These are phyloP conservation scores for Oreochromis aureus DNA, from an alignment of 2,113 vertebrate genomes.

Conservation along the genomic window DNA sequence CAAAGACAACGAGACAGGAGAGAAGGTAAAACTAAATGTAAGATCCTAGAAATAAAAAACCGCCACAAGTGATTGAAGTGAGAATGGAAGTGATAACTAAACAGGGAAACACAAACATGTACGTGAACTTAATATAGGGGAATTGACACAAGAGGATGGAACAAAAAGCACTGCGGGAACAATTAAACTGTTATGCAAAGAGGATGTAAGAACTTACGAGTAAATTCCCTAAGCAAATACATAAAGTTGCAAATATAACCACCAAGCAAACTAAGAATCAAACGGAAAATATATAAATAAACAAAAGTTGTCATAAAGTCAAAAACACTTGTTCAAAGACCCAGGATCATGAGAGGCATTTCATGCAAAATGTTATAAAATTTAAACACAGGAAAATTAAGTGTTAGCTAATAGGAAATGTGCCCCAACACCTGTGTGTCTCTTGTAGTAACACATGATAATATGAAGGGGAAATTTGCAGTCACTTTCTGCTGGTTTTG, in stretches of 20 bases:
- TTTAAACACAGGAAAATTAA: background rate
- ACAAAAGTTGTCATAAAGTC: background rate
- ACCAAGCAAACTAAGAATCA: background rate
- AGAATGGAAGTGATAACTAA: background rate
- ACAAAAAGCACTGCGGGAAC: background rate
- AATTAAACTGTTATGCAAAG: background rate
- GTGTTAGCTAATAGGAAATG: background rate
- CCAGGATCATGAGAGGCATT: background rate
- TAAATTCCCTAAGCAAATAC: background rate
- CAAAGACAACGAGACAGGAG: background rate
- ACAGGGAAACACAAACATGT: background rate
- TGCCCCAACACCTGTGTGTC: background rate
- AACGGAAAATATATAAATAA: background rate
- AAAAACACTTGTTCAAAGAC: background rate
- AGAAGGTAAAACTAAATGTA: background rate
- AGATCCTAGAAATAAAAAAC: background rate
- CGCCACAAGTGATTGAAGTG: background rate
- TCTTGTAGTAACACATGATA: background rate
- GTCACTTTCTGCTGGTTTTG: background rate
- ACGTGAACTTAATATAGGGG: background rate
- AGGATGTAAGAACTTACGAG: background rate
- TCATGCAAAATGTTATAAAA: background rate
- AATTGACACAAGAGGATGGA: background rate
- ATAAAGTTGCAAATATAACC: background rate
- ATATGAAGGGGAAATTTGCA: background rate